Evolutionary conservation across 2,113 vertebrate species (phyloP), one percentile per base, ranked within the genome.

Genomic region (Clarias macrocephalus): DNA sequence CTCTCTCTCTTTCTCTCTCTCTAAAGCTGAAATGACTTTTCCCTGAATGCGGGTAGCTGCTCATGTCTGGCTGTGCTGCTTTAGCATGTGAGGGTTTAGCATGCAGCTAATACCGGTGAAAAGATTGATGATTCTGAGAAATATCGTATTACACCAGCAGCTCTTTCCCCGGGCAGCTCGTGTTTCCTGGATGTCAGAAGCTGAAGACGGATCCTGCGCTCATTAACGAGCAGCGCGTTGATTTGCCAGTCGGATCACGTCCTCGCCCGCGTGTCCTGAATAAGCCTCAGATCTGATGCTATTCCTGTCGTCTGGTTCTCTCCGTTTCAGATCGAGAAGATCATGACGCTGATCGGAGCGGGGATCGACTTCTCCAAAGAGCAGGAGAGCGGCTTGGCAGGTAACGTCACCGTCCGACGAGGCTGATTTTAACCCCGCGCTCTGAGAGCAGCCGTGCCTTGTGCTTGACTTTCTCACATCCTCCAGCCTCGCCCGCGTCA

Each of bases 261-360:
- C 57, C 79, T 62, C 57, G 48, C 65, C 30, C 52, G 28, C 42
- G 2, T 6, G 23, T 68, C 82, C 30, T 13, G 33, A 59, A 80
- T 80, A 59, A 80, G 79, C 79, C 56, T 42, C 18, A 30, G 57
- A 25, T 81, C 8, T 62, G 79, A 42, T 62, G 57, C n/a, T 56
- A 13, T 83, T 83, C 12, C 60, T 21, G 82, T 56, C 11, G 65
- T 68, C 65, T 56, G 52, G 4, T 68, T 89, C 70, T 89, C 66
- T 93, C n/a, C 23, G 83, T 88, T 88, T 86, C 96, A 99, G 98
- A 99, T 99, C 79, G 98, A 99, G 95, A 99, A 99, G 93, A 99
- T 99, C 93, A 99, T 99, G 98, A 98, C 96, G 37, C 97, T 99
- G 77, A 99, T 99, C 3, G 98, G 98, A 13, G 97, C 99, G 89